A percentile compares a stretch with the other conserved stretches of the same genome.
Evolutionary conservation across 2,888 invertebrate genomes (phyloP).

Genomic region (Sinopyrophorus schimmeli): DNA sequence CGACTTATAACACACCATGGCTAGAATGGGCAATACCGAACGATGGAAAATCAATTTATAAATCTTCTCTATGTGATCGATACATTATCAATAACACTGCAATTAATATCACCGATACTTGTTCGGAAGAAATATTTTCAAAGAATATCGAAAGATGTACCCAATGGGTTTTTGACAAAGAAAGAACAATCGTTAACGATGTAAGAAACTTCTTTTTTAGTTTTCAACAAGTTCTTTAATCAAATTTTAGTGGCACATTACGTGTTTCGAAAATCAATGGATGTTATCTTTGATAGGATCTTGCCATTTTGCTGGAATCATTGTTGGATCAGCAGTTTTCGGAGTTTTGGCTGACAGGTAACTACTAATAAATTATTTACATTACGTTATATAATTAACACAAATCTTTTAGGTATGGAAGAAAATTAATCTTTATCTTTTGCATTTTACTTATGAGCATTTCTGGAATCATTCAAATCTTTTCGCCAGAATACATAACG

Average conservation of each 20-base stretch:
- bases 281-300: conserved; percentile 65
- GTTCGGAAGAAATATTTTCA: conserved; percentile 53
- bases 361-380: not conserved
- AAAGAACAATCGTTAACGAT: conserved; percentile 62
- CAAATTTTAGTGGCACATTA: conserved; percentile 60
- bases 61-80: conserved; percentile 48
- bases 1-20: conserved; percentile 55
- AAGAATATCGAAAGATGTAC: conserved; percentile 53
- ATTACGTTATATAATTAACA: not conserved
- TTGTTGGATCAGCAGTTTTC: conserved; percentile 62
- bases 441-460: conserved; percentile 62
- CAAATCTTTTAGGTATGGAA: conserved; percentile 58
- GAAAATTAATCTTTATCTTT: conserved; percentile 62
- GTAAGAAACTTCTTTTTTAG: conserved; percentile 46
- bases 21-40: conserved; percentile 58
- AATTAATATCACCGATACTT: conserved; percentile 41
- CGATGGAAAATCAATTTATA: conserved; percentile 35
- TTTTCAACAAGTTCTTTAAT: too few species aligned
- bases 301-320: conserved; percentile 65
- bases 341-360: conserved; percentile 62
- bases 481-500: conserved; percentile 59
- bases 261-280: conserved; percentile 65
- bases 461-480: conserved; percentile 60
- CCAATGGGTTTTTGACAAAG: conserved; percentile 60
- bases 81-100: conserved; percentile 42